These are phyloP conservation scores for Sinocyclocheilus rhinocerous DNA, from an alignment of 2,113 vertebrate genomes.

Conservation along the genomic window DNA sequence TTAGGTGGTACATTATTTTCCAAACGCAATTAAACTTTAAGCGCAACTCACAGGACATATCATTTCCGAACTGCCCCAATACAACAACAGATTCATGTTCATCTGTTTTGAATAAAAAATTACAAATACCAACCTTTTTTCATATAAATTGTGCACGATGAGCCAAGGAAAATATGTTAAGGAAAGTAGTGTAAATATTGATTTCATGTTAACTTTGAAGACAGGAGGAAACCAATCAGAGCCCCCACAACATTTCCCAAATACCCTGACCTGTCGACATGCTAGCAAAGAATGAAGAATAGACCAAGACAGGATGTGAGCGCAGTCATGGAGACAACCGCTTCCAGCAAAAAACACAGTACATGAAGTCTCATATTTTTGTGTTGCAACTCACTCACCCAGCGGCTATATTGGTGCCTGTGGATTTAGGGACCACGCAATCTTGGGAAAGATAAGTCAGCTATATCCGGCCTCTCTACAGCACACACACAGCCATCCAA, in stretches of 20 bases:
- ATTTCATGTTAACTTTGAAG: slow-evolving; percentile 1
- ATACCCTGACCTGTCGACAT: slow-evolving; percentile 24
- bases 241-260: background rate
- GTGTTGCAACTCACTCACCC: background rate
- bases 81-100: background rate
- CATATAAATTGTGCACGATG: background rate
- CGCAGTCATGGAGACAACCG: slow-evolving; percentile 30
- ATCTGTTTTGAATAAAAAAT: background rate
- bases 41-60: too few species aligned
- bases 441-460: slow-evolving; percentile 24
- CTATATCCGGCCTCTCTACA: slow-evolving; percentile 9
- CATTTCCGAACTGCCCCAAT: too few species aligned
- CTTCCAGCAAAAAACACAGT: slow-evolving; percentile 10
- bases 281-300: slow-evolving; percentile 12
- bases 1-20: background rate
- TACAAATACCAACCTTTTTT: too few species aligned
- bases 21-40: background rate
- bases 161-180: background rate
- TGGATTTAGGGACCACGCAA: slow-evolving; percentile 4
- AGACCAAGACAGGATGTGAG: slow-evolving; percentile 37
- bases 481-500: slow-evolving; percentile 11
- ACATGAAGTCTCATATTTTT: slow-evolving; percentile 24
- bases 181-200: background rate
- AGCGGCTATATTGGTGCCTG: background rate
- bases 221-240: background rate